These are phyloP conservation scores for Vulpes ferrilata DNA, from an alignment of 2,113 vertebrate genomes.

Conservation along the genomic window DNA sequence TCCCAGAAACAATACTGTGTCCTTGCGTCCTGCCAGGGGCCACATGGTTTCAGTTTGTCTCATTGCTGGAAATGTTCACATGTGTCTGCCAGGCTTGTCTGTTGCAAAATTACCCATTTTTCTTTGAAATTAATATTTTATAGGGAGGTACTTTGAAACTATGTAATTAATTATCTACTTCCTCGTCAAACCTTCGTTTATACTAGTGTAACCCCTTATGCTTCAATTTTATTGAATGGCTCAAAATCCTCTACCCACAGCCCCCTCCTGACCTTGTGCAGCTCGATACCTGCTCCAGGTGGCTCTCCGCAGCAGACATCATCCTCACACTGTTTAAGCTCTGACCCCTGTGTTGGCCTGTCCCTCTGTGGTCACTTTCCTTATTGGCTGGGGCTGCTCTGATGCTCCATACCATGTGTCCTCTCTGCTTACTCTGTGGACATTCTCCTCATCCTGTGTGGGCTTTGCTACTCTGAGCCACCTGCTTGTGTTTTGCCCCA, in stretches of 20 bases:
- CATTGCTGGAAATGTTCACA: neutral
- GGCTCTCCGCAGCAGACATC: neutral
- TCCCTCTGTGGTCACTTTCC: neutral
- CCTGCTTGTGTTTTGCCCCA: neutral
- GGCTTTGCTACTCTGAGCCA: neutral
- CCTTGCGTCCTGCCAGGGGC: neutral
- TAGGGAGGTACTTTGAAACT: neutral
- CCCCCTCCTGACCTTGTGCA: neutral
- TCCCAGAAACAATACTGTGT: no score
- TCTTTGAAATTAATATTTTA: neutral
- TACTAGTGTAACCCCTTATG: neutral
- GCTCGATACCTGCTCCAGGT: neutral
- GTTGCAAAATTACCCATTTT: neutral
- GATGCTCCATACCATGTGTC: accelerated
- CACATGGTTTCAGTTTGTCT: neutral
- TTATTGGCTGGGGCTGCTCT: neutral
- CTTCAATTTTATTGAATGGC: neutral
- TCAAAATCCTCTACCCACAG: neutral
- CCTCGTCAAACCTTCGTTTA: neutral
- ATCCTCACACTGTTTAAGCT: neutral
- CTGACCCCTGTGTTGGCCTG: neutral
- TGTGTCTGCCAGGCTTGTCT: neutral
- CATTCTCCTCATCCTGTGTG: neutral
- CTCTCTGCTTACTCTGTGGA: no score
- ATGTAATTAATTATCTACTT: neutral